Evolutionary conservation across 2,113 vertebrate species (phyloP).

Genomic region (Microtus montanus): DNA sequence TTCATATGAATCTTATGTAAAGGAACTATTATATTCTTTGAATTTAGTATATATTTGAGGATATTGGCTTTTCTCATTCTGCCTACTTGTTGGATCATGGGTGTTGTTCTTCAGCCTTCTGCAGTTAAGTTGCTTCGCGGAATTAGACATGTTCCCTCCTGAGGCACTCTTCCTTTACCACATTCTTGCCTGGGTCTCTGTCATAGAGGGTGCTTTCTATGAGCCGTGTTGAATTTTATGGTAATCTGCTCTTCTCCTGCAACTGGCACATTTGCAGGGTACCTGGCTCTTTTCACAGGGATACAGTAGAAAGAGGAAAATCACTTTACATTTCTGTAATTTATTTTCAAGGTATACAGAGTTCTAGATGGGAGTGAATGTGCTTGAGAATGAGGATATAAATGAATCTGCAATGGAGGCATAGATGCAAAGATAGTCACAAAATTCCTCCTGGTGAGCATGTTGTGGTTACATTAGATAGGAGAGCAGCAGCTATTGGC

Average conservation of each 20-base stretch:
- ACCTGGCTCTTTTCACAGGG: background rate
- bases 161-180: background rate
- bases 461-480: background rate
- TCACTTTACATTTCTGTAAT: background rate
- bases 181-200: background rate
- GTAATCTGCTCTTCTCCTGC: background rate
- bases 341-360: background rate
- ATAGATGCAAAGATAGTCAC: background rate
- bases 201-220: background rate
- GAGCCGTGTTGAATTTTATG: background rate
- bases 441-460: background rate
- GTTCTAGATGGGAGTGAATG: background rate
- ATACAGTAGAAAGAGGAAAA: background rate
- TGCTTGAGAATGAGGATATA: accelerated
- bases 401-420: background rate
- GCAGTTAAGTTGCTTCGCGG: background rate
- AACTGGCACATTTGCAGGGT: background rate
- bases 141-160: background rate
- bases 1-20: background rate
- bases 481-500: background rate
- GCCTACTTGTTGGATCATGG: background rate
- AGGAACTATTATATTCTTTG: background rate
- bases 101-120: background rate
- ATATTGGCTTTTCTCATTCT: background rate
- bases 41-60: background rate